Conservation (phyloP, 2,888 invertebrate species). For the Mythimna loreyi region DNA sequence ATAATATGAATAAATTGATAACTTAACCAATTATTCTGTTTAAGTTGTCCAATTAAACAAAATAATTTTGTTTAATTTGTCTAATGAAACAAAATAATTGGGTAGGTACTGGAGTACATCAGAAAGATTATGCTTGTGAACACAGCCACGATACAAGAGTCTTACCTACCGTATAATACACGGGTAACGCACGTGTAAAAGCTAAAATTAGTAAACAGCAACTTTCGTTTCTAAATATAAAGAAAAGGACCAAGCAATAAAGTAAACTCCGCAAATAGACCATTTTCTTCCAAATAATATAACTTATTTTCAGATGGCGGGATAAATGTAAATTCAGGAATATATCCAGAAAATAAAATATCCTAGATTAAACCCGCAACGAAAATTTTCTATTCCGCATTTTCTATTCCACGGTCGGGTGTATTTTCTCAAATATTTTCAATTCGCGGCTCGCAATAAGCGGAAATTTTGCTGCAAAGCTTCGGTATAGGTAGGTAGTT, state of each 20-base stretch:
- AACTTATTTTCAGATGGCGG: constrained; percentile 18
- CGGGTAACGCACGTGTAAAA: neutral
- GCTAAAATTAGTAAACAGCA: neutral
- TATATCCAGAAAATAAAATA: constrained; percentile 31
- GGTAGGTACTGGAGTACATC: too few species aligned
- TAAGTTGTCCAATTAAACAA: too few species aligned
- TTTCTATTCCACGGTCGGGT: constrained; percentile 35
- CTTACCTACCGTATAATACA: too few species aligned
- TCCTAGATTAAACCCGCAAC: constrained; percentile 26
- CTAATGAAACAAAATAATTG: too few species aligned
- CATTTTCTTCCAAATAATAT: constrained; percentile 4
- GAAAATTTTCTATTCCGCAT: constrained; percentile 37
- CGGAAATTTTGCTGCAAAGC: constrained; percentile 35
- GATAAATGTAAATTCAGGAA: constrained; percentile 29
- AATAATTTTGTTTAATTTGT: too few species aligned
- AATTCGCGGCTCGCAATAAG: constrained; percentile 52
- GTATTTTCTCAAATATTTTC: constrained; percentile 51
- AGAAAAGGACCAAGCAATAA: neutral
- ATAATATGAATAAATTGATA: too few species aligned
- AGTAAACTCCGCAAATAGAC: neutral
- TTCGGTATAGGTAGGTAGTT: constrained; percentile 31
- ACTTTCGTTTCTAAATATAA: neutral
- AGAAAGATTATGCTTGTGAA: too few species aligned
- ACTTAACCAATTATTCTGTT: too few species aligned
- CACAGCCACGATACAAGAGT: too few species aligned